Evolutionary conservation across 2,797 vertebrate species (phyloP).

Genomic region (Xiphorhynchus erythropygius): DNA sequence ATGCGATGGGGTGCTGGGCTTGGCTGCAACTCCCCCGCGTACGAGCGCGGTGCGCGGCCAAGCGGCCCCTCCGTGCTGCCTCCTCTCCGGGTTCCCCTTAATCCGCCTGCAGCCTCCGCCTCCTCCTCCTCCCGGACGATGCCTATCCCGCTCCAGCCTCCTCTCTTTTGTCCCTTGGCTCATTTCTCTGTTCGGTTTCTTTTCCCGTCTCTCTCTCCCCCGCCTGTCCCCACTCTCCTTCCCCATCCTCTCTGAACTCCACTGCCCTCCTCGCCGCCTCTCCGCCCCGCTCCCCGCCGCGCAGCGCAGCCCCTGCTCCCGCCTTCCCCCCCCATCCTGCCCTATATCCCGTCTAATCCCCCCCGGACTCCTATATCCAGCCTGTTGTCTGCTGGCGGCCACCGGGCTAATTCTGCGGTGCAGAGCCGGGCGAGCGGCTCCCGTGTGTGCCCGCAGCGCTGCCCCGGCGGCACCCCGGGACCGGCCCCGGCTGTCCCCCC

Average conservation of each 20-base stretch:
- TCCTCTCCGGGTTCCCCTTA: neutral
- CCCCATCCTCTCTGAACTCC: neutral
- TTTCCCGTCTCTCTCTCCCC: neutral
- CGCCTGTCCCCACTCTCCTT: neutral
- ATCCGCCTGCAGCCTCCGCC: neutral
- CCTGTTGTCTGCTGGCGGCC: neutral
- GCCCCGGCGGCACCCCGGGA: neutral
- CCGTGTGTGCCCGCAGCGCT: neutral
- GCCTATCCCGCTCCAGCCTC: neutral
- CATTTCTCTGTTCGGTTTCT: neutral
- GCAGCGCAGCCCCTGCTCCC: neutral
- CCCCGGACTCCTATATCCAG: neutral
- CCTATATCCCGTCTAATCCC: conserved; percentile 54
- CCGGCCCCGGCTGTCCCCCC: too few species aligned
- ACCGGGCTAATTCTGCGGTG: neutral
- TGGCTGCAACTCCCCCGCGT: rapidly evolving
- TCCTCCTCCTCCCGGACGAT: neutral
- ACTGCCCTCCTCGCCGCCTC: neutral
- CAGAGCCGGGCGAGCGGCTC: neutral
- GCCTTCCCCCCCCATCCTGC: neutral
- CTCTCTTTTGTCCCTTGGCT: neutral
- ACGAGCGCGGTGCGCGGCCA: neutral
- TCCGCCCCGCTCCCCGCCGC: neutral
- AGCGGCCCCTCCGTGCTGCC: neutral
- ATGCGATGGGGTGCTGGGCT: rapidly evolving